Conservation (phyloP, 2,888 invertebrate species). For the Drosophila cracens region DNA sequence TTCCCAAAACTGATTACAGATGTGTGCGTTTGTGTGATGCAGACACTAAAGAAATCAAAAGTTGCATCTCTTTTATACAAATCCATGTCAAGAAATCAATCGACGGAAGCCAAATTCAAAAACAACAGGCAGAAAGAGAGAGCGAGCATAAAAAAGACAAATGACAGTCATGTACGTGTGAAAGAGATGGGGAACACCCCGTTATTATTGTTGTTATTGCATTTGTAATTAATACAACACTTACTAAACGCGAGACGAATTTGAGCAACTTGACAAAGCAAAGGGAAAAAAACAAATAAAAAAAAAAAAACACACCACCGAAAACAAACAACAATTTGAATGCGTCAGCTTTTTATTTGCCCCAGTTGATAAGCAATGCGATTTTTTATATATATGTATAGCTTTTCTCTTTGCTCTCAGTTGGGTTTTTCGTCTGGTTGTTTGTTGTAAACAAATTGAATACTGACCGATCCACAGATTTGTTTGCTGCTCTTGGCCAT, state of each 20-base stretch:
- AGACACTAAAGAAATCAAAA: constrained; percentile 29
- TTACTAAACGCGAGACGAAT: constrained; percentile 44
- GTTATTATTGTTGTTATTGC: constrained; percentile 38
- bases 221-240: constrained; percentile 58
- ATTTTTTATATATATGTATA: constrained; percentile 9
- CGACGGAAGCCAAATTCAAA: constrained; percentile 16
- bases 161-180: constrained; percentile 4
- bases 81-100: constrained; percentile 14
- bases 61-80: constrained; percentile 29
- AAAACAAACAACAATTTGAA: constrained; percentile 4
- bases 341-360: constrained; percentile 21
- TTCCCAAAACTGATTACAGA: constrained; percentile 12
- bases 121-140: not conserved
- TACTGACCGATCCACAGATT: constrained; percentile 11
- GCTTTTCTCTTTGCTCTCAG: constrained; percentile 20
- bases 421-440: not conserved
- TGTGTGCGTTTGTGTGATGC: not conserved
- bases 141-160: constrained; percentile 2
- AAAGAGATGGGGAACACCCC: constrained; percentile 21
- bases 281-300: constrained; percentile 17
- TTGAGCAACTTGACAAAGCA: constrained; percentile 41
- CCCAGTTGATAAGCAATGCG: constrained; percentile 38
- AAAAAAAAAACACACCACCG: constrained; percentile 4
- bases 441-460: constrained; percentile 41
- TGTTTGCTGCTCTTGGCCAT: constrained; percentile 20